Evolutionary conservation across 2,797 vertebrate genomes (phyloP).

Genomic region (Octomys mimax): DNA sequence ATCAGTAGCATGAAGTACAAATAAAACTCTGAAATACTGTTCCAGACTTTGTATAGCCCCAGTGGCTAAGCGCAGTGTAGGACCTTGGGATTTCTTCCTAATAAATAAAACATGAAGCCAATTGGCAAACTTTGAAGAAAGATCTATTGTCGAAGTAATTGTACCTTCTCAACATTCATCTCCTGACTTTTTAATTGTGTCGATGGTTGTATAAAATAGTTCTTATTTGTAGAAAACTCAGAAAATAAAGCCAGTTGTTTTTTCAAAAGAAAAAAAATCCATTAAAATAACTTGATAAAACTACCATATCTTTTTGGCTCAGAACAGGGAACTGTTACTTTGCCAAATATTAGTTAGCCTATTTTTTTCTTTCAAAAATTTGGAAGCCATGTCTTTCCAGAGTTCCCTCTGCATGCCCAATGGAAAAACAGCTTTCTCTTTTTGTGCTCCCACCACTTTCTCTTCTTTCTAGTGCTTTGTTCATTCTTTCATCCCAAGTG

Average conservation of each 20-base stretch:
- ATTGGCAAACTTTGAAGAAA: conserved; percentile 15
- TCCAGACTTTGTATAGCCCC: not conserved
- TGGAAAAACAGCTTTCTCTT: conserved; percentile 10
- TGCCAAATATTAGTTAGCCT: not conserved
- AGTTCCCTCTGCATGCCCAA: not conserved
- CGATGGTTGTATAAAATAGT: not conserved
- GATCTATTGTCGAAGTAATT: not conserved
- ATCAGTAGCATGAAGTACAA: not conserved
- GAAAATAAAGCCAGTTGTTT: not conserved
- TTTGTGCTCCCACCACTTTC: not conserved
- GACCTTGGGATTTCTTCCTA: conserved; percentile 1
- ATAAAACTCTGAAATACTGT: not conserved
- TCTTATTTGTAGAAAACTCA: conserved; percentile 19
- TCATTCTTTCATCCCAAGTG: not conserved
- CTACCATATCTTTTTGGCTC: not conserved
- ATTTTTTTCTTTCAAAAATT: not conserved
- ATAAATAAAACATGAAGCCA: not conserved
- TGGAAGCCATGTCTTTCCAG: not conserved
- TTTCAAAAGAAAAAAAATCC: conserved; percentile 3
- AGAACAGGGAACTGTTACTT: not conserved
- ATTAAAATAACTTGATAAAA: not conserved
- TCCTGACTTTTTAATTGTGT: not conserved
- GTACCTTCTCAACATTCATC: not conserved
- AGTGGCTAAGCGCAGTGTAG: not conserved
- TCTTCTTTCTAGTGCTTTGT: not conserved